phyloP scores from a whole-genome alignment of 2,113 vertebrate species.

The Pelecanus crispus region DNA sequence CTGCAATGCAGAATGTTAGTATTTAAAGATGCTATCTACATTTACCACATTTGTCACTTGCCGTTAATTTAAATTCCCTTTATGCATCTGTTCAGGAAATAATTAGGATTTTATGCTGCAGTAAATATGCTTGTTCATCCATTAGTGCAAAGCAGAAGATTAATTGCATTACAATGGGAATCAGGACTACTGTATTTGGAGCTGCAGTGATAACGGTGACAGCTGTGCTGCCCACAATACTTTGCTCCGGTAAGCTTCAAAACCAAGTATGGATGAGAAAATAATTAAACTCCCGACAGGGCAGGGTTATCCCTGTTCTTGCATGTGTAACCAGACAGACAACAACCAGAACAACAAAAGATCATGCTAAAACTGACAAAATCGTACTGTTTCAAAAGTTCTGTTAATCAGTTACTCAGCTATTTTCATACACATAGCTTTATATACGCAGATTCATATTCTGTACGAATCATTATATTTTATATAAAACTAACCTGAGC shows the following conservation, averaged over 20 bases:
- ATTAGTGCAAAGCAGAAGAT: constrained; percentile 75
- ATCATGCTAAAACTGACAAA: neutral
- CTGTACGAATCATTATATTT: neutral
- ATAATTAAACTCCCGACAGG: constrained; percentile 67
- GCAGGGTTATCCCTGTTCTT: neutral
- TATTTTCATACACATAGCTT: neutral
- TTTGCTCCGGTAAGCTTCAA: constrained; percentile 66
- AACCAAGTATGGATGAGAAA: constrained; percentile 64
- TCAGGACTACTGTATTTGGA: constrained; percentile 24
- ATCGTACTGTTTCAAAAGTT: neutral
- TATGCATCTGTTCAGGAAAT: constrained; percentile 77
- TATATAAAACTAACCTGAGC: neutral
- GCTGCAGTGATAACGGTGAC: constrained; percentile 52
- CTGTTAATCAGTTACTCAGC: neutral
- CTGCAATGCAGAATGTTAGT: constrained; percentile 27
- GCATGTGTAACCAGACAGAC: neutral
- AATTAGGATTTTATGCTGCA: constrained; percentile 78
- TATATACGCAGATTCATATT: neutral
- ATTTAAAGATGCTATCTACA: constrained; percentile 68
- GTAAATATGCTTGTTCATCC: constrained; percentile 79
- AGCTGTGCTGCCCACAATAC: constrained; percentile 66
- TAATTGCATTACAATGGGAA: constrained; percentile 79
- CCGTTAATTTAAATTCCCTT: constrained; percentile 73
- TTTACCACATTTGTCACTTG: constrained; percentile 75
- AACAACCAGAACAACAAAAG: neutral